Base-by-base conservation (phyloP, 1,140 invertebrate species). In the Euura lappo region DNA sequence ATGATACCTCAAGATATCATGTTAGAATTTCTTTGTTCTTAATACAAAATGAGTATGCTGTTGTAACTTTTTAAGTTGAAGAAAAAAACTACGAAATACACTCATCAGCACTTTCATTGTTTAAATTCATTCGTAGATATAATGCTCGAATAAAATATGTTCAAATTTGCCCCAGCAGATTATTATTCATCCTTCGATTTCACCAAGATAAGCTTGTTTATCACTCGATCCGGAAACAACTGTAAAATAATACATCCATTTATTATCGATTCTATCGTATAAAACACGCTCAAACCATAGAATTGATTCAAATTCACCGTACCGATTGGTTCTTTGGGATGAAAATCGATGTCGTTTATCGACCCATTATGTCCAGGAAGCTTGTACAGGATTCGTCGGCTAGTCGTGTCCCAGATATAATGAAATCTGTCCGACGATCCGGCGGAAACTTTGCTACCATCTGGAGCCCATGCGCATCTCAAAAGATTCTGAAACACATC, bases 331-430 rank as follows among this genome's bases (percentile, higher is more conserved):
- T 99, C 98, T 67, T 92, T 93, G 0, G 96, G 96, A 90, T 99
- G 98, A 82, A 99, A 99, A 85, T 97, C 95, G 1, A 98, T 93
- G 83, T 97, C 97, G 85, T 99, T 99, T 3, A 99, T 97, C 76
- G 97, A 96, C 42, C 98, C 99, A 86, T 97, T 96, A 86, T 99
- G 99, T 0, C 99, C 99, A 1, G 99, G 98, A 70, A 99, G 89
- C 89, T 98, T 99, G 86, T 99, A 99, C 3, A 99, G 85, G 79
- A 99, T 96, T 70, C 95, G 91, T 65, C 97, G 88, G 4, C 93
- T 93, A 2, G 95, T 97, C 2, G 97, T 97, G 86, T 99, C 97
- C 98, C 98, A 99, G 67, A 99, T 90, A 85, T 99, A 99, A 6
- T 99, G 94, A 88, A 94, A 97, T 67, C 98, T 90, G 87, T 99